These are phyloP conservation scores for Habroteleia sp. DNA, from an alignment of 2,888 invertebrate species.

Conservation along the genomic window DNA sequence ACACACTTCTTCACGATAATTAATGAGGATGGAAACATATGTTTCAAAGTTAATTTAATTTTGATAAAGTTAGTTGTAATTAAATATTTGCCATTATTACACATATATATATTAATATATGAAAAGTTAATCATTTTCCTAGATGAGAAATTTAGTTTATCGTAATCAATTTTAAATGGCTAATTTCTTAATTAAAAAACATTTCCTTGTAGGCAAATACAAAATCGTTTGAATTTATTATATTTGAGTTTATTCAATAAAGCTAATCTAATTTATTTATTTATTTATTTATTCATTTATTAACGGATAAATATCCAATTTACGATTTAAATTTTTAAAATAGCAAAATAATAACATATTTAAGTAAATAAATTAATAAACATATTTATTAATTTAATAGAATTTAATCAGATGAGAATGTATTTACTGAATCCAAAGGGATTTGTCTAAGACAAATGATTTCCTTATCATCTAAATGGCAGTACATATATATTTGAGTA, in stretches of 20 bases:
- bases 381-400: background rate
- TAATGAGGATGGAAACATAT: slow-evolving; percentile 12
- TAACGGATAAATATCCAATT: too few relatives aligned
- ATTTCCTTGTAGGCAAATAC: too few relatives aligned
- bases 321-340: too few relatives aligned
- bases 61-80: slow-evolving; percentile 14
- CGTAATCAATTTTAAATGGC: background rate
- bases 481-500: slow-evolving; percentile 11
- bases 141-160: too few relatives aligned
- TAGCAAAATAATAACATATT: too few relatives aligned
- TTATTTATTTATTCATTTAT: too few relatives aligned
- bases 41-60: slow-evolving; percentile 18
- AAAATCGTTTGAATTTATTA: too few relatives aligned
- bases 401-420: slow-evolving; percentile 24
- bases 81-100: background rate
- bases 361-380: too few relatives aligned
- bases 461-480: slow-evolving; percentile 27
- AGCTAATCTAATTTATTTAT: too few relatives aligned
- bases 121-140: too few relatives aligned
- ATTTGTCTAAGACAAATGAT: slow-evolving; percentile 32
- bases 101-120: too few relatives aligned
- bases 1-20: slow-evolving; percentile 15
- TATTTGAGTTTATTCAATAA: too few relatives aligned
- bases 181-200: background rate
- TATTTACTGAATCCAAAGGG: slow-evolving; percentile 25